These are phyloP conservation scores for Brachyhypopomus gauderio DNA, from an alignment of 2,113 vertebrate species.

Conservation along the genomic window DNA sequence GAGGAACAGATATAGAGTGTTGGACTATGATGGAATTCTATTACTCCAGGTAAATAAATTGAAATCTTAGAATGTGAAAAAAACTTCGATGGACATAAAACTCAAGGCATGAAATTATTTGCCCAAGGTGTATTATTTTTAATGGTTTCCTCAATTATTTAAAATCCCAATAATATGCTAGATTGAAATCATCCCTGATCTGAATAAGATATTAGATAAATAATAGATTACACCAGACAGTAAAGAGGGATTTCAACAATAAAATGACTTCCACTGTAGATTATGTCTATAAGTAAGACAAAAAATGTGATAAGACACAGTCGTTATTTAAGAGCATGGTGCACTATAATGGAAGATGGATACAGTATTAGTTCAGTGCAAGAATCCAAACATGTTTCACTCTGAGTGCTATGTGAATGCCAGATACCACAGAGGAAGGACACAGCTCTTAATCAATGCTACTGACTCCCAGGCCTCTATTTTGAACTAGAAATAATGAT, in stretches of 20 bases:
- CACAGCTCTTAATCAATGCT: constrained; percentile 7
- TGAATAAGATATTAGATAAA: constrained; percentile 61
- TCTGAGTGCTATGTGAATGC: constrained; percentile 4
- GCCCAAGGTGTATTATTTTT: constrained; percentile 59
- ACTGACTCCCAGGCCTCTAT: constrained; percentile 40
- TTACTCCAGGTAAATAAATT: constrained; percentile 33
- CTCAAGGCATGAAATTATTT: constrained; percentile 50
- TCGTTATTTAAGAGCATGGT: constrained; percentile 14
- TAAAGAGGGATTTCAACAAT: constrained; percentile 53
- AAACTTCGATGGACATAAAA: constrained; percentile 41
- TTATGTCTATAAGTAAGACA: constrained; percentile 11
- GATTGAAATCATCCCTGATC: constrained; percentile 58
- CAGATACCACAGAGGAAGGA: background rate
- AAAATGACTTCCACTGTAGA: constrained; percentile 24
- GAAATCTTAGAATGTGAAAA: constrained; percentile 33
- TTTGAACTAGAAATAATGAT: constrained; percentile 49
- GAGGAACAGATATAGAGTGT: constrained; percentile 31
- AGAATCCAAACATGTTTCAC: background rate
- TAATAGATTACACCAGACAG: constrained; percentile 54
- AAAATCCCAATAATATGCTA: constrained; percentile 59
- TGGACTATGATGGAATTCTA: constrained; percentile 38
- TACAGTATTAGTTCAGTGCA: background rate
- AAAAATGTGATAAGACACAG: background rate
- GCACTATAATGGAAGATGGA: background rate
- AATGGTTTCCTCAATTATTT: constrained; percentile 62